phyloP scores from a whole-genome alignment of 2,113 vertebrate species.

The Oryzias melastigma region DNA sequence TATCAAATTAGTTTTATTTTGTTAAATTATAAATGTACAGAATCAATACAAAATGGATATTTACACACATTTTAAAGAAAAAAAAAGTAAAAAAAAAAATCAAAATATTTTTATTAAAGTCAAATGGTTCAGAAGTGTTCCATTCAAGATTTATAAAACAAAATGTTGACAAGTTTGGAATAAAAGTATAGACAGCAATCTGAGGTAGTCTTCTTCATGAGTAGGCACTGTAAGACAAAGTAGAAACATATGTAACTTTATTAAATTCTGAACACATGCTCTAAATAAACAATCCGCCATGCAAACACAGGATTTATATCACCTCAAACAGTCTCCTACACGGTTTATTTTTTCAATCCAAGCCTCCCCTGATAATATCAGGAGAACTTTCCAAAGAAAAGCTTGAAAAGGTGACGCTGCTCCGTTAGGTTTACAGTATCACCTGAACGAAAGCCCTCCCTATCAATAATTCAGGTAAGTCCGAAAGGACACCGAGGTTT shows the following conservation, averaged over 20 bases:
- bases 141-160: too few species aligned
- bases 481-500: conserved; percentile 41
- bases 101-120: too few species aligned
- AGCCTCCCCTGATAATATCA: conserved; percentile 6
- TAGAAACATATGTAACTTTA: neutral
- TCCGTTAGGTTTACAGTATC: conserved; percentile 57
- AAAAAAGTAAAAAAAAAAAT: too few species aligned
- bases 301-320: neutral
- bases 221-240: conserved; percentile 41
- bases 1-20: too few species aligned
- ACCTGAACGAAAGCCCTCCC: conserved; percentile 53
- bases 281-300: neutral
- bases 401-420: conserved; percentile 35
- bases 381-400: conserved; percentile 29
- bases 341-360: conserved; percentile 1
- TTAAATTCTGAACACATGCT: neutral
- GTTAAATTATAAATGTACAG: neutral
- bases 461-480: conserved; percentile 70
- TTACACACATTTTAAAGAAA: too few species aligned
- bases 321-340: neutral
- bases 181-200: neutral
- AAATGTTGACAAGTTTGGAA: neutral
- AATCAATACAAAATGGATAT: neutral
- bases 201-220: conserved; percentile 18
- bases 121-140: too few species aligned